These are phyloP conservation scores for Eucidaris tribuloides DNA, from an alignment of 35 echinoderm and acorn worm species.

Conservation along the genomic window DNA sequence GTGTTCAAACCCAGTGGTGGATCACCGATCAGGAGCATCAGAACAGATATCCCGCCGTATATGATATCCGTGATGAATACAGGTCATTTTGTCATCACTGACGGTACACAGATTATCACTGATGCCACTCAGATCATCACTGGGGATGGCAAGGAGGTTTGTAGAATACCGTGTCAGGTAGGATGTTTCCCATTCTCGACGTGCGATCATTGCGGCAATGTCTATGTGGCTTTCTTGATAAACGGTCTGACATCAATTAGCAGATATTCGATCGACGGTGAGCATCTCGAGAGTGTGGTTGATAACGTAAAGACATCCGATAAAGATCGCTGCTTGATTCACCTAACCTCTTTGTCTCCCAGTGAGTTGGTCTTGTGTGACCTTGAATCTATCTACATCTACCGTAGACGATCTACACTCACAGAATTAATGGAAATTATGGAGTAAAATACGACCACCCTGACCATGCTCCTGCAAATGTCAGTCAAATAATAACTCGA, in stretches of 20 bases:
- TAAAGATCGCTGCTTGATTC: not conserved
- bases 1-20: not conserved
- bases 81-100: slow-evolving; percentile 7
- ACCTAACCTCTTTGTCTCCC: not conserved
- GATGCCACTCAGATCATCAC: slow-evolving; percentile 8
- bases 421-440: no score
- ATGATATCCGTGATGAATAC: slow-evolving; percentile 12
- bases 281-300: slow-evolving; percentile 1
- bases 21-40: not conserved
- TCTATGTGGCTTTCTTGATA: not conserved
- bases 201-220: not conserved
- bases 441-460: no score
- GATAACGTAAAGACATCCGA: not conserved
- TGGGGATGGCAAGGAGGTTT: not conserved
- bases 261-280: not conserved
- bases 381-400: not conserved
- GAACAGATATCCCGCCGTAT: not conserved
- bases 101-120: not conserved
- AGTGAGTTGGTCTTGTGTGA: slow-evolving; percentile 13
- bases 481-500: no score
- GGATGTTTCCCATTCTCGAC: slow-evolving; percentile 8
- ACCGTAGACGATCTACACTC: not conserved
- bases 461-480: no score
- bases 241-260: not conserved
- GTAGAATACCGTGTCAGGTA: not conserved